Evolutionary conservation across 2,888 invertebrate genomes (phyloP).

Genomic region (Drosophila mimetica): DNA sequence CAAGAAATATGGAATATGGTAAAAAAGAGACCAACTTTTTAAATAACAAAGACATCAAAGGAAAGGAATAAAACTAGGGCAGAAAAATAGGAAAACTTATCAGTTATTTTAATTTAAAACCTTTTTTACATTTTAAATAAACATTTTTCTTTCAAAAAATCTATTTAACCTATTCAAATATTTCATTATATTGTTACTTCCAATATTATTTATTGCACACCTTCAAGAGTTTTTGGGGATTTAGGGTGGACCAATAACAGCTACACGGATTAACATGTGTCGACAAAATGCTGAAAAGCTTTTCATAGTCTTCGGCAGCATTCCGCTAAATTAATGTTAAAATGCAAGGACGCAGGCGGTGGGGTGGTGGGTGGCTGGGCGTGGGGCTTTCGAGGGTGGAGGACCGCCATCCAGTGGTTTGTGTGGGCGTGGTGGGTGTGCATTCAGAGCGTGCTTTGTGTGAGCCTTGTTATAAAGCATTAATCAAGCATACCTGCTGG

Average conservation of each 20-base stretch:
- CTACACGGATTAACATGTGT: constrained; percentile 73
- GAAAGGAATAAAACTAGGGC: too few relatives aligned
- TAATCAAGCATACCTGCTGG: constrained; percentile 81
- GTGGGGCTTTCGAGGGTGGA: constrained; percentile 1
- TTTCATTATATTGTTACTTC: too few relatives aligned
- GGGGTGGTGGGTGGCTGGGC: constrained; percentile 22
- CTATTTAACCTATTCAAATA: too few relatives aligned
- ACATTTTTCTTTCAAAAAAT: not conserved
- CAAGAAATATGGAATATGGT: not conserved
- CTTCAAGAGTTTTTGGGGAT: constrained; percentile 1
- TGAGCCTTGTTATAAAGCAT: constrained; percentile 73
- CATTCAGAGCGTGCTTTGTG: constrained; percentile 39
- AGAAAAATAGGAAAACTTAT: not conserved
- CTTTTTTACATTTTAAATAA: not conserved
- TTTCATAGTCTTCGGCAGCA: constrained; percentile 62
- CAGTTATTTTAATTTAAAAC: too few relatives aligned
- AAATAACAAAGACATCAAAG: not conserved
- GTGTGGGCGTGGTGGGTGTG: constrained; percentile 34
- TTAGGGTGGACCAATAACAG: constrained; percentile 12
- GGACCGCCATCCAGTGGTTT: constrained; percentile 27
- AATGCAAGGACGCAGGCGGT: constrained; percentile 53
- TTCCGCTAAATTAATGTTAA: constrained; percentile 80
- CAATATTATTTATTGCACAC: too few relatives aligned
- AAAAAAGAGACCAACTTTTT: not conserved
- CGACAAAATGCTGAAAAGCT: constrained; percentile 68